These are phyloP conservation scores for Trachelus stipa DNA, from an alignment of 2,888 invertebrate genomes.

Conservation along the genomic window DNA sequence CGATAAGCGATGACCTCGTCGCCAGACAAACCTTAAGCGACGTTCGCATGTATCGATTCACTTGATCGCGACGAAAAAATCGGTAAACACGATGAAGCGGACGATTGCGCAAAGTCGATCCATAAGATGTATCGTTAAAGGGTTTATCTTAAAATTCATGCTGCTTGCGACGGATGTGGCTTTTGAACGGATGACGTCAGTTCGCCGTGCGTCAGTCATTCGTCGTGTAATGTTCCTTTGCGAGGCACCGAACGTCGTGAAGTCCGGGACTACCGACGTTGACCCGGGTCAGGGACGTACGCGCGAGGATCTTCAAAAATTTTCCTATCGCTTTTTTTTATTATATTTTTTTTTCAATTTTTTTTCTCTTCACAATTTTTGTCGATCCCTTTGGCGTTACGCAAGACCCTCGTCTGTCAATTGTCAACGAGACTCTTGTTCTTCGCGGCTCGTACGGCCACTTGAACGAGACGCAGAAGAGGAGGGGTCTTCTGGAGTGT, in stretches of 20 bases:
- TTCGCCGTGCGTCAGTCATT: background rate
- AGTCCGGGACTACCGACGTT: background rate
- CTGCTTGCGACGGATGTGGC: background rate
- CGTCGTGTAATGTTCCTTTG: background rate
- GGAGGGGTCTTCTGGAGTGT: too few species aligned
- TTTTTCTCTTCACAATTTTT: background rate
- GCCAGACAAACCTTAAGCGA: too few species aligned
- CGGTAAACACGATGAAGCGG: background rate
- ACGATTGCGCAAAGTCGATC: background rate
- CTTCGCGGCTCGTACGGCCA: too few species aligned
- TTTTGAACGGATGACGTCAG: background rate
- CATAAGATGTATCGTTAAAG: background rate
- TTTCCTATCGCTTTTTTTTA: background rate
- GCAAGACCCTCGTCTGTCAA: too few species aligned
- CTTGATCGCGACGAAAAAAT: background rate
- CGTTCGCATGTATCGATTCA: too few species aligned
- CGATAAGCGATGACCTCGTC: too few species aligned
- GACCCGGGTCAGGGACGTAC: background rate
- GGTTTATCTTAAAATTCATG: background rate
- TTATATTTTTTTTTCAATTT: background rate
- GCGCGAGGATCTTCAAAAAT: background rate
- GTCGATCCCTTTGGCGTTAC: background rate
- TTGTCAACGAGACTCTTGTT: too few species aligned
- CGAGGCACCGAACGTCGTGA: background rate
- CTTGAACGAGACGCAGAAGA: too few species aligned